These are phyloP conservation scores for Drosophila nannoptera DNA, from an alignment of 1,140 invertebrate genomes.

Conservation along the genomic window DNA sequence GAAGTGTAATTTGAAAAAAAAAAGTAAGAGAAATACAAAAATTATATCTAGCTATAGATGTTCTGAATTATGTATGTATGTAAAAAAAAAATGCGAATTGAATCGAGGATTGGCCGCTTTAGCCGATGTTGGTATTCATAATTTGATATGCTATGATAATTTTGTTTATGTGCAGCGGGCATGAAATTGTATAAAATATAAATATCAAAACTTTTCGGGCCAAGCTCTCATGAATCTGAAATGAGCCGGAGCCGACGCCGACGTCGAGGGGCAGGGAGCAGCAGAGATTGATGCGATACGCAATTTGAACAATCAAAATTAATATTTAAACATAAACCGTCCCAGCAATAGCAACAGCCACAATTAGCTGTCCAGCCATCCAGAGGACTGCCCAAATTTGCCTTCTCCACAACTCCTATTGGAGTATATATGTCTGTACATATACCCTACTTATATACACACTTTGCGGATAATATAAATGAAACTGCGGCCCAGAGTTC, in stretches of 20 bases:
- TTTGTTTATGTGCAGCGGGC: constrained; percentile 61
- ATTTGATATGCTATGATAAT: constrained; percentile 63
- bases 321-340: constrained; percentile 69
- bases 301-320: constrained; percentile 69
- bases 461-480: constrained; percentile 64
- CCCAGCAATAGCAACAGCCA: constrained; percentile 26
- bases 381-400: neutral
- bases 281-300: constrained; percentile 49
- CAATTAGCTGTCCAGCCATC: constrained; percentile 56
- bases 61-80: constrained; percentile 22
- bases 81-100: constrained; percentile 19
- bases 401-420: neutral
- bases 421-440: neutral
- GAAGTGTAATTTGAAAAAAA: constrained; percentile 40
- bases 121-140: constrained; percentile 35
- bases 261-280: neutral
- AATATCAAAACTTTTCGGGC: constrained; percentile 55
- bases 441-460: constrained; percentile 1
- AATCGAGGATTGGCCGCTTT: constrained; percentile 18
- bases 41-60: neutral
- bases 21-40: neutral
- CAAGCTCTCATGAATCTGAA: constrained; percentile 67
- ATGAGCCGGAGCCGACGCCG: constrained; percentile 27
- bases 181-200: constrained; percentile 72
- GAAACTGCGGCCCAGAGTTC: constrained; percentile 29